Percentiles rank a stretch among this genome's conserved stretches.
phyloP scores from a whole-genome alignment of 1,140 invertebrate genomes.

The Armadillidium nasatum region DNA sequence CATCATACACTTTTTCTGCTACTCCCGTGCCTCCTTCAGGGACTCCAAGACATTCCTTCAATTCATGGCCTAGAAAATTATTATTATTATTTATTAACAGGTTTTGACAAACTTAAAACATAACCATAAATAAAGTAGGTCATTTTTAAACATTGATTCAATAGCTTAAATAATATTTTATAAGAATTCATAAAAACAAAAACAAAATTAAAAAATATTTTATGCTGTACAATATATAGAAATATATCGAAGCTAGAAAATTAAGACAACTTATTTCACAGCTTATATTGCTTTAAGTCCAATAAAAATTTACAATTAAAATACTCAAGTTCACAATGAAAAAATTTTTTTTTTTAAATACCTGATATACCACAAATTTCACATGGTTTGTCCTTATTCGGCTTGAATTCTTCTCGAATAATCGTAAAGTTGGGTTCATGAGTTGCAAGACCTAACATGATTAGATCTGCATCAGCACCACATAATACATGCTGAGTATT shows the following conservation, averaged over 20 bases:
- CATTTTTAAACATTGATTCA: too few species aligned
- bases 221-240: too few species aligned
- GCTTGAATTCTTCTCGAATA: slow-evolving; percentile 96
- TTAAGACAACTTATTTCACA: too few species aligned
- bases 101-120: too few species aligned
- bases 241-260: too few species aligned
- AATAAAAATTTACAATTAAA: too few species aligned
- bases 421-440: slow-evolving; percentile 99
- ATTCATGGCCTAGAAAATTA: slow-evolving; percentile 70
- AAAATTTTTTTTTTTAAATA: slow-evolving; percentile 47
- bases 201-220: too few species aligned
- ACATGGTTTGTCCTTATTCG: slow-evolving; percentile 91
- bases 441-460: slow-evolving; percentile 95
- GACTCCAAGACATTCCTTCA: slow-evolving; percentile 86
- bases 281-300: too few species aligned
- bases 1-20: slow-evolving; percentile 56
- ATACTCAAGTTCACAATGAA: neutral
- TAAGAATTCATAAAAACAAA: too few species aligned
- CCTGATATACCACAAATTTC: slow-evolving; percentile 93
- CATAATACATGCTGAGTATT: slow-evolving; percentile 97
- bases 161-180: too few species aligned
- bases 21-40: slow-evolving; percentile 52
- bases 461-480: slow-evolving; percentile 98
- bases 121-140: too few species aligned
- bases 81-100: too few species aligned